Conservation (phyloP, 2,797 vertebrate species). For the Pachyuromys duprasi region DNA sequence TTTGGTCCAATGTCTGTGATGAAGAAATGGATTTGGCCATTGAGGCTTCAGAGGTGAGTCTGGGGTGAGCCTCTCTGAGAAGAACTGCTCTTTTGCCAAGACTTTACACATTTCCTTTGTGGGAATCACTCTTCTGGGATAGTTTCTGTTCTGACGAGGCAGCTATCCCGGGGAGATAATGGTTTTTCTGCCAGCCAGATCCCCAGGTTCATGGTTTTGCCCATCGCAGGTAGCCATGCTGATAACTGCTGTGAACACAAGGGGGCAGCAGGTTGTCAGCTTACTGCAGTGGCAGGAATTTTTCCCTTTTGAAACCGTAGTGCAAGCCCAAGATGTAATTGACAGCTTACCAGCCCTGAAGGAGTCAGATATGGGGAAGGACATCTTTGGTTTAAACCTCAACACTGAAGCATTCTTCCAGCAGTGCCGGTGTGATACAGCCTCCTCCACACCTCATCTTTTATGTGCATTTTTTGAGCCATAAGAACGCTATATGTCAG, state of each 20-base stretch:
- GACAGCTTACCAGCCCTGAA: neutral
- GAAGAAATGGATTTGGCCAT: conserved; percentile 99
- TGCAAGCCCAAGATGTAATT: neutral
- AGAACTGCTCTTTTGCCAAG: neutral
- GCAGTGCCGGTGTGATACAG: neutral
- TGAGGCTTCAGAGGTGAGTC: conserved; percentile 96
- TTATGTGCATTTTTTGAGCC: neutral
- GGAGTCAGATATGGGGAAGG: neutral
- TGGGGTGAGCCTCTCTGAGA: too few species aligned
- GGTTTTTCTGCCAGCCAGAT: neutral
- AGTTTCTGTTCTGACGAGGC: neutral
- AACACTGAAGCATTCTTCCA: conserved; percentile 1
- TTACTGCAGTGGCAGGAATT: neutral
- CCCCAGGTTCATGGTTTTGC: neutral
- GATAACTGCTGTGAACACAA: conserved; percentile 53
- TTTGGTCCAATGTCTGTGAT: conserved; percentile 99
- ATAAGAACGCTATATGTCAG: conserved; percentile 13
- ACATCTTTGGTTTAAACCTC: neutral
- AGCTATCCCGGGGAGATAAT: neutral
- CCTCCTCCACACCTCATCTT: conserved; percentile 3
- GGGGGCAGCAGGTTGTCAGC: conserved; percentile 71
- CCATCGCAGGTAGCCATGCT: neutral
- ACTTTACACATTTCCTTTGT: neutral
- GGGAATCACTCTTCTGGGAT: neutral
- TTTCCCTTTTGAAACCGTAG: conserved; percentile 30